Evolutionary conservation across 2,797 vertebrate genomes (phyloP), one percentile per base, ranked within the genome.

Genomic region (Clarias pachynema): DNA sequence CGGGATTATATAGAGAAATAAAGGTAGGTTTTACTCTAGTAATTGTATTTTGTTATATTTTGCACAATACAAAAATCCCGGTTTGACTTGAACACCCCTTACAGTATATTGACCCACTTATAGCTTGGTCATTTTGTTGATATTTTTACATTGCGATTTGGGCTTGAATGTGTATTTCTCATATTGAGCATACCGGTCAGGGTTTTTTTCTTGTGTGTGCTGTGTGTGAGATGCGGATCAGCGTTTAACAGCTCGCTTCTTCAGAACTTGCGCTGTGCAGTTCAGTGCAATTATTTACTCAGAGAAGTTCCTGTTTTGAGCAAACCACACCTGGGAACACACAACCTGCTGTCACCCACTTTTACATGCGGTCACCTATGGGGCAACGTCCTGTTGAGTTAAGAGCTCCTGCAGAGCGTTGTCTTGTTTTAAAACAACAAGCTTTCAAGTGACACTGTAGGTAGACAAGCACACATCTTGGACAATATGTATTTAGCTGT

Each of bases 241-340:
- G 18, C 44, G 40, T 80, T 49, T 40, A 62, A 49, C 60, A 29
- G 37, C 24, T 65, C 69, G 40, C 14, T 49, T 74, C 66, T 80
- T 22, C 74, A 16, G 63, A 56, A 37, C 70, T 77, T 37, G 40
- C 75, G n/a, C 49, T 66, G 34, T 72, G 63, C n/a, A 31, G 15
- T 86, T 80, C 56, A 82, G 1, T 60, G 68, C 57, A 86, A 66
- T 85, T 82, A 87, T 87, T 89, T 87, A 84, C 87, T 65, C 73
- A 86, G n/a, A 75, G 65, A 77, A 77, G 82, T 90, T 90, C 88
- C 82, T 88, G 88, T 89, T 87, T 90, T 87, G 59, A 69, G 56
- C 78, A 89, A 89, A 91, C 89, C 87, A 91, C 91, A 94, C 93
- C 93, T 93, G 92, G 81, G 88, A 86, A 88, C 86, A 86, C 87